Evolutionary conservation across 2,797 vertebrate species (phyloP).

Genomic region (Myotis findleyi): DNA sequence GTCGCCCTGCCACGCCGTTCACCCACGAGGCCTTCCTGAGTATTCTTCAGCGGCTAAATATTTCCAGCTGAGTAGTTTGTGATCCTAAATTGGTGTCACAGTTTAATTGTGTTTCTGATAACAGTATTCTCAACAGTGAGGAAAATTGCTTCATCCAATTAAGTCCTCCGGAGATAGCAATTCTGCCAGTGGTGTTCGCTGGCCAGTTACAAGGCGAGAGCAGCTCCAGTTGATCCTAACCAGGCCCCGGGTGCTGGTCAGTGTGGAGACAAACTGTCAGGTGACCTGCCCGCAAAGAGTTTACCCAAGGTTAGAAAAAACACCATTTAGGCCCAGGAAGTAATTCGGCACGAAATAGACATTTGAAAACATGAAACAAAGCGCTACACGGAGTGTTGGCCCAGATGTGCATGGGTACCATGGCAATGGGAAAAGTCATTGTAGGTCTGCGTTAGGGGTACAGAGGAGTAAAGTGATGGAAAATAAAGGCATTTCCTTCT

Average conservation of each 20-base stretch:
- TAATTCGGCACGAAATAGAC: slow-evolving; percentile 1
- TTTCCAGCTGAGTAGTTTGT: slow-evolving; percentile 6
- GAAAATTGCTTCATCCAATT: slow-evolving; percentile 32
- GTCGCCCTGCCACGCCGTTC: background rate
- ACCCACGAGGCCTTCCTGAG: background rate
- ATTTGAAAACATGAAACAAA: background rate
- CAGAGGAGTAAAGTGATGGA: background rate
- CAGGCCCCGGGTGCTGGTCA: background rate
- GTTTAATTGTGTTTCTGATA: slow-evolving; percentile 64
- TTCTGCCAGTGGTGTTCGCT: background rate
- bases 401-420: background rate
- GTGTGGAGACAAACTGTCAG: background rate
- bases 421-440: background rate
- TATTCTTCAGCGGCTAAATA: background rate
- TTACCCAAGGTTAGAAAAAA: background rate
- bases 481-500: background rate
- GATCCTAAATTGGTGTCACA: slow-evolving; percentile 17
- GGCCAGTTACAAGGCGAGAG: background rate
- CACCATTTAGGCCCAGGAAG: background rate
- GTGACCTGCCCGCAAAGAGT: background rate
- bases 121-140: slow-evolving; percentile 25
- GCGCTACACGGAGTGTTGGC: background rate
- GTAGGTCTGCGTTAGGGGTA: background rate
- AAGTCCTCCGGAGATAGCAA: background rate
- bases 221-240: background rate